These are phyloP conservation scores for Dolomedes plantarius DNA, from an alignment of 2,888 invertebrate genomes.

Conservation along the genomic window DNA sequence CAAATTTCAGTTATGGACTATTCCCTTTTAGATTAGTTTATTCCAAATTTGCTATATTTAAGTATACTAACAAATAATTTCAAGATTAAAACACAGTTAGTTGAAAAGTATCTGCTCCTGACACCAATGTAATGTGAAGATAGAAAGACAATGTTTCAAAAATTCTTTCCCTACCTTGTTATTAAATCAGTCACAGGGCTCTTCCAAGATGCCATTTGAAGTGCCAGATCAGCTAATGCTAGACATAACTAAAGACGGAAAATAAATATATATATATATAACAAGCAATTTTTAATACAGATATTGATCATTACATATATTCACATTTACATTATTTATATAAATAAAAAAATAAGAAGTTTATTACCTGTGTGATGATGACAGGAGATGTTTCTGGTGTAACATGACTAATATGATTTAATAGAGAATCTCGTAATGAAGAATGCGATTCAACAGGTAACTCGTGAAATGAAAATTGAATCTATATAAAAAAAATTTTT, in stretches of 20 bases:
- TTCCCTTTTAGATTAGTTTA: too few relatives aligned
- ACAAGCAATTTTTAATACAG: too few relatives aligned
- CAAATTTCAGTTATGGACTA: too few relatives aligned
- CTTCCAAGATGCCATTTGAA: constrained; percentile 96
- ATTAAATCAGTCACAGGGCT: constrained; percentile 90
- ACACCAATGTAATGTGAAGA: too few relatives aligned
- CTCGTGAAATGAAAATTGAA: constrained; percentile 87
- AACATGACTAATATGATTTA: constrained; percentile 89
- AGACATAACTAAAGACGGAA: constrained; percentile 85
- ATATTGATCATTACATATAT: too few relatives aligned
- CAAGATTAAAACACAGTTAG: too few relatives aligned
- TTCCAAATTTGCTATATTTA: too few relatives aligned
- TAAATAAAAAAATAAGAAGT: neutral
- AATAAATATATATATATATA: neutral
- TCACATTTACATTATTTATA: too few relatives aligned
- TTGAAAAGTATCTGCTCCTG: too few relatives aligned
- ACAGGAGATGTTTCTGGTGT: constrained; percentile 87
- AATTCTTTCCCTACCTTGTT: constrained; percentile 80
- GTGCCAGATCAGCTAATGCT: constrained; percentile 93
- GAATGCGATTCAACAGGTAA: constrained; percentile 88
- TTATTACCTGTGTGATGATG: constrained; percentile 87
- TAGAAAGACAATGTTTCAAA: too few relatives aligned
- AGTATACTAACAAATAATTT: too few relatives aligned
- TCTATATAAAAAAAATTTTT: too few relatives aligned
- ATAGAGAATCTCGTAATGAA: constrained; percentile 91